Percentiles rank a stretch among this genome's conserved stretches.
Evolutionary conservation across 2,888 invertebrate species (phyloP).

Genomic region (Alcis repandata): DNA sequence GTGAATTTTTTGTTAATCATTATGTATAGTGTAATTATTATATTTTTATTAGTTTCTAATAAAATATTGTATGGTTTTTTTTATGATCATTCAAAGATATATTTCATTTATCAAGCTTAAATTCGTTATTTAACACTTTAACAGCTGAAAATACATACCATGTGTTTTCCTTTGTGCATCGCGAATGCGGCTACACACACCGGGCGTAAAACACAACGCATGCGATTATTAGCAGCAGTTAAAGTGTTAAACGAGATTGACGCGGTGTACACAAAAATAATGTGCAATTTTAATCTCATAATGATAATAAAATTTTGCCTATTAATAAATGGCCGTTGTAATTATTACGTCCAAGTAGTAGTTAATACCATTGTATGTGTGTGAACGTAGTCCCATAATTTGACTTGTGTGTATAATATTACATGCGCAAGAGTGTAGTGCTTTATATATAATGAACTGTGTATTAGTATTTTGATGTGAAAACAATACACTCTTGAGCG

Average conservation of each 20-base stretch:
- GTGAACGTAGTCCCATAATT: conserved; percentile 13
- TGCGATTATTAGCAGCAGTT: too few relatives aligned
- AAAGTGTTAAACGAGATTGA: conserved; percentile 1
- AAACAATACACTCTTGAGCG: not conserved
- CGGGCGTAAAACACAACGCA: too few relatives aligned
- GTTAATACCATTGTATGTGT: conserved; percentile 27
- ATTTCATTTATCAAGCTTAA: too few relatives aligned
- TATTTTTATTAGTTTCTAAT: conserved; percentile 10
- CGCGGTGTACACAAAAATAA: conserved; percentile 17
- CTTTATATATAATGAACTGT: not conserved
- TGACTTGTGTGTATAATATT: conserved; percentile 35
- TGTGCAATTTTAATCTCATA: conserved; percentile 29
- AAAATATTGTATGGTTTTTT: conserved; percentile 2
- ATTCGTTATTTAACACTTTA: too few relatives aligned
- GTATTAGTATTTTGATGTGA: not conserved
- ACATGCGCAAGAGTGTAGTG: conserved; percentile 21
- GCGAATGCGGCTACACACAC: too few relatives aligned
- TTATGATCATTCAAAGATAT: conserved; percentile 6
- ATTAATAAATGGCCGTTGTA: conserved; percentile 29
- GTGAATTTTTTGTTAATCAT: conserved; percentile 8
- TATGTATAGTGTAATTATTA: not conserved
- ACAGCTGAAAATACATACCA: too few relatives aligned
- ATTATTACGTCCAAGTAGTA: conserved; percentile 38
- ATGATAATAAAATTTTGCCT: conserved; percentile 24
- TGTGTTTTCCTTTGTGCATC: too few relatives aligned